Evolutionary conservation across 2,113 vertebrate genomes (phyloP).

Genomic region (Oreochromis spilurus): DNA sequence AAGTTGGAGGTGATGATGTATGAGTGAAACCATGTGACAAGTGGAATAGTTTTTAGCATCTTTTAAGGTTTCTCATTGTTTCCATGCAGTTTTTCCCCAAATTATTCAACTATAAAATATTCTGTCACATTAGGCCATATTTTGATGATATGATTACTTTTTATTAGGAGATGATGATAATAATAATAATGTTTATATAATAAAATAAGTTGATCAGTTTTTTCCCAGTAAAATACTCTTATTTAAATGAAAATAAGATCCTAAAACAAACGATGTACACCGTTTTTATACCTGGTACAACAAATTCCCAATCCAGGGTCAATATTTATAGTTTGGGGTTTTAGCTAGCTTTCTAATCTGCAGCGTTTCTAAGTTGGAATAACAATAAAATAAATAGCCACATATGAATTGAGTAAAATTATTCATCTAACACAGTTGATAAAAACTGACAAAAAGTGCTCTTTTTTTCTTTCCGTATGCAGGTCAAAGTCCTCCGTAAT

Average conservation of each 20-base stretch:
- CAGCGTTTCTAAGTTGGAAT: neutral
- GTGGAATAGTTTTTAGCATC: neutral
- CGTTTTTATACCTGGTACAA: neutral
- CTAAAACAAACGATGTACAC: neutral
- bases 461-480: neutral
- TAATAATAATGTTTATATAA: neutral
- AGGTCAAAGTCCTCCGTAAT: slow-evolving; percentile 92
- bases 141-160: neutral
- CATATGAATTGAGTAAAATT: neutral
- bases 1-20: neutral
- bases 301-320: accelerated
- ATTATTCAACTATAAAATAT: neutral
- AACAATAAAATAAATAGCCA: neutral
- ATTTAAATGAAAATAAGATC: neutral
- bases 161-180: neutral
- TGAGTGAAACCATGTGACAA: neutral
- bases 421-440: neutral
- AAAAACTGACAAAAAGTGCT: neutral
- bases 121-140: neutral
- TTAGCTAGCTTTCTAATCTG: neutral
- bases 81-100: neutral
- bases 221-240: neutral
- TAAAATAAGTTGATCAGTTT: neutral
- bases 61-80: neutral
- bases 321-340: neutral